Evolutionary conservation across 2,113 vertebrate genomes (phyloP), one percentile per base, ranked within the genome.

Genomic region (Limanda limanda): DNA sequence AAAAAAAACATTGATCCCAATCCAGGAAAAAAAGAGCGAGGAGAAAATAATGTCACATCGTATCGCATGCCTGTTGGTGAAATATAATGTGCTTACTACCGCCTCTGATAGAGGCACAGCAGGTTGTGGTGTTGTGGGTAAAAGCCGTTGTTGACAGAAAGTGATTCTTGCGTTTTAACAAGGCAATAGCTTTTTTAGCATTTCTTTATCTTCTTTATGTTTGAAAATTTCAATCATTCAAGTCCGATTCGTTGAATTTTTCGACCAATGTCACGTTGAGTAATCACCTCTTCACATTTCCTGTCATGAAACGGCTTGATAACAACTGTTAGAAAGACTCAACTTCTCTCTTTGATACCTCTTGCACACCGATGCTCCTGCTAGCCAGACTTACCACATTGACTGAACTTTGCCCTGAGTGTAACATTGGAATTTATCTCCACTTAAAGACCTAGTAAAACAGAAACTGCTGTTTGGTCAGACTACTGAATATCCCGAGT

Each of bases 21-120:
- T 90, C 88, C 86, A 91, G 90, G 87, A 91, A 91, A 90, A 81
- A 89, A 70, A 58, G 54, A 64, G 56, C 31, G 14, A 68, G n/a
- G 25, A 84, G 70, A 86, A 79, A 89, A 90, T 86, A 88, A 85
- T 74, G 85, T 81, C 81, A 71, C 76, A 71, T 86, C 65, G 83
- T 69, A 78, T 85, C 12, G 12, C 63, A 76, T 68, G 55, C 47
- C 69, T 79, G 57, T 78, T 73, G 63, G 42, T 84, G 86, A 91
- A 88, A 86, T 74, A 71, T 52, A 52, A 82, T 82, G 74, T 69
- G 64, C 66, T 72, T 86, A 85, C 91, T 87, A 86, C 66, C 1
- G 37, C 48, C 45, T 71, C 27, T 25, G 71, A 77, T 64, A 37
- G 55, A 79, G 75, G 65, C 77, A 69, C 74, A 71, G 78, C 71